Conservation (phyloP, 2,797 vertebrate species). For the Rhadinocentrus ornatus region DNA sequence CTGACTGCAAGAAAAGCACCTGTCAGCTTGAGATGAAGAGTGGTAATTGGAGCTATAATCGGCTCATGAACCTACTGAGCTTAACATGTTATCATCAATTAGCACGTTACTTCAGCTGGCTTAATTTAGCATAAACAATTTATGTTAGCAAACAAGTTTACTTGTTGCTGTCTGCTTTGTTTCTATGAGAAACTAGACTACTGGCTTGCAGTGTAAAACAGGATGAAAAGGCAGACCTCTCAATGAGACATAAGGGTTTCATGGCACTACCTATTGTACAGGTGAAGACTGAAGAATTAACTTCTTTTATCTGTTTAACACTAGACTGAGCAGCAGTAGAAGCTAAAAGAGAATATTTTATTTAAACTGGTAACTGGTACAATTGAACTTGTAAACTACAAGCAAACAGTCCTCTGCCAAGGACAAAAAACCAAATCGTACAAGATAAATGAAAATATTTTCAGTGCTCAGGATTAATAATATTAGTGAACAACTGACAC, state of each 20-base stretch:
- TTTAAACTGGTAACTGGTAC: background rate
- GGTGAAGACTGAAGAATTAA: background rate
- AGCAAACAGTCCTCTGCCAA: background rate
- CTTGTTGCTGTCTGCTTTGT: background rate
- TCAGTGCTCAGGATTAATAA: background rate
- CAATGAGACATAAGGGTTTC: background rate
- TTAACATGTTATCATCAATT: background rate
- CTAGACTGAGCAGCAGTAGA: background rate
- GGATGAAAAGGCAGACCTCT: background rate
- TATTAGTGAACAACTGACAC: background rate
- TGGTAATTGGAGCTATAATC: background rate
- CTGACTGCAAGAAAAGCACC: background rate
- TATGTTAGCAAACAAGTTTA: background rate
- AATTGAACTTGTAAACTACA: background rate
- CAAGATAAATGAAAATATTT: background rate
- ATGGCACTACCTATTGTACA: background rate
- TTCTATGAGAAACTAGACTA: background rate
- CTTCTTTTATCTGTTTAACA: background rate
- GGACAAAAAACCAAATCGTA: background rate
- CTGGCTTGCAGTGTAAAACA: background rate
- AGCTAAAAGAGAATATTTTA: background rate
- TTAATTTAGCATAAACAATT: background rate
- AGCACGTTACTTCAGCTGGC: background rate
- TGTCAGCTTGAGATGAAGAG: background rate
- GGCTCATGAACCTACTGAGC: background rate